phyloP scores from a whole-genome alignment of 2,113 vertebrate genomes.

The Atlantisia rogersi region DNA sequence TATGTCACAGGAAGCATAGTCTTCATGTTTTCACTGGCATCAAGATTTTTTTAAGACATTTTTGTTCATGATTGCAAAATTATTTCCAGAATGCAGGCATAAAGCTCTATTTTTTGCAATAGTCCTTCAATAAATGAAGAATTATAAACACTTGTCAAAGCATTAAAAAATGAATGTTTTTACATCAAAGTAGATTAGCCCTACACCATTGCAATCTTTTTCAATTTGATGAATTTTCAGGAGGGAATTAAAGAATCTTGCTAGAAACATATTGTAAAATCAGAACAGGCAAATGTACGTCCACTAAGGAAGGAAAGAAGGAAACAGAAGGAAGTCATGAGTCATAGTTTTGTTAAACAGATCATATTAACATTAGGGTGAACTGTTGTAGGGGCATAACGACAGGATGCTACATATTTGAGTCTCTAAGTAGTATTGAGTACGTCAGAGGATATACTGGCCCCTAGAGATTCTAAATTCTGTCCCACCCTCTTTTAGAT shows the following conservation, averaged over 20 bases:
- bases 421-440: not conserved
- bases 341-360: slow-evolving; percentile 14
- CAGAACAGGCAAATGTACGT: not conserved
- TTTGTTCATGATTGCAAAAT: not conserved
- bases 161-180: not conserved
- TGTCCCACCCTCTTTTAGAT: not conserved
- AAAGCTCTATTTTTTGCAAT: not conserved
- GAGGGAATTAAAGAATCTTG: not conserved
- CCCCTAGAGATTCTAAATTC: not conserved
- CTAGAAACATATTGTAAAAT: slow-evolving; percentile 4
- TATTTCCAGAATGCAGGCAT: slow-evolving; percentile 17
- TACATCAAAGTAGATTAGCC: not conserved
- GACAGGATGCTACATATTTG: not conserved
- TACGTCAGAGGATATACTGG: not conserved
- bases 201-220: not conserved
- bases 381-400: not conserved
- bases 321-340: not conserved
- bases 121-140: not conserved
- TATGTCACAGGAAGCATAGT: slow-evolving; percentile 50
- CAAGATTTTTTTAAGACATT: slow-evolving; percentile 23
- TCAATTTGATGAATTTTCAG: not conserved
- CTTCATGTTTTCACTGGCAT: slow-evolving; percentile 35
- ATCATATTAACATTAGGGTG: not conserved
- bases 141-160: not conserved
- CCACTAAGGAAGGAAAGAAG: slow-evolving; percentile 5